Evolutionary conservation across 2,113 vertebrate species (phyloP).

Genomic region (Orycteropus afer): DNA sequence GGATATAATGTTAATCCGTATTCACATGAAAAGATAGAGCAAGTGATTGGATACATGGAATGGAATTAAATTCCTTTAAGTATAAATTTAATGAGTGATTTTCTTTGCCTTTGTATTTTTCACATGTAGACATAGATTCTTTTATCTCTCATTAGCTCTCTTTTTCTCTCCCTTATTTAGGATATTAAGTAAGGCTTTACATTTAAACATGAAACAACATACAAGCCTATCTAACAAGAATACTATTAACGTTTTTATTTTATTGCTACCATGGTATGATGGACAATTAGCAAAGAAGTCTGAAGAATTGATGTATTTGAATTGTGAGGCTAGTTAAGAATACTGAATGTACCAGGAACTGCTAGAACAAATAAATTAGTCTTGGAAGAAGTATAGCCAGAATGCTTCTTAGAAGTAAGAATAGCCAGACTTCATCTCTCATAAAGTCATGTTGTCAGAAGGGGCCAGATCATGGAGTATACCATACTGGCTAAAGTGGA

Average conservation of each 20-base stretch:
- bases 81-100: not conserved
- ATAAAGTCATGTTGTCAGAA: too few relatives aligned
- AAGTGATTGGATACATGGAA: not conserved
- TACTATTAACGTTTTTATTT: not conserved
- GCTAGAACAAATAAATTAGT: too few relatives aligned
- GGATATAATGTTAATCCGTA: not conserved
- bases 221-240: not conserved
- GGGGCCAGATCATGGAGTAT: too few relatives aligned
- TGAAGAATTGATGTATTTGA: too few relatives aligned
- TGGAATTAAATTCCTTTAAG: not conserved
- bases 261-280: too few relatives aligned
- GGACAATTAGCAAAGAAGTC: too few relatives aligned
- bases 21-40: not conserved
- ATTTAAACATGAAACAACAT: not conserved
- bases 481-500: too few relatives aligned
- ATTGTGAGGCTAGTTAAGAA: too few relatives aligned
- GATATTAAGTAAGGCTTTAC: not conserved
- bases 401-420: too few relatives aligned
- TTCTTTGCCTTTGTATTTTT: not conserved
- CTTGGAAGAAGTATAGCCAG: too few relatives aligned
- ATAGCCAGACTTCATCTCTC: too few relatives aligned
- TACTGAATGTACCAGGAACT: too few relatives aligned
- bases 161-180: not conserved
- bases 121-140: not conserved
- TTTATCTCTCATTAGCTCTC: not conserved